These are phyloP conservation scores for Hipparchia semele DNA, from an alignment of 2,888 invertebrate genomes.

Conservation along the genomic window DNA sequence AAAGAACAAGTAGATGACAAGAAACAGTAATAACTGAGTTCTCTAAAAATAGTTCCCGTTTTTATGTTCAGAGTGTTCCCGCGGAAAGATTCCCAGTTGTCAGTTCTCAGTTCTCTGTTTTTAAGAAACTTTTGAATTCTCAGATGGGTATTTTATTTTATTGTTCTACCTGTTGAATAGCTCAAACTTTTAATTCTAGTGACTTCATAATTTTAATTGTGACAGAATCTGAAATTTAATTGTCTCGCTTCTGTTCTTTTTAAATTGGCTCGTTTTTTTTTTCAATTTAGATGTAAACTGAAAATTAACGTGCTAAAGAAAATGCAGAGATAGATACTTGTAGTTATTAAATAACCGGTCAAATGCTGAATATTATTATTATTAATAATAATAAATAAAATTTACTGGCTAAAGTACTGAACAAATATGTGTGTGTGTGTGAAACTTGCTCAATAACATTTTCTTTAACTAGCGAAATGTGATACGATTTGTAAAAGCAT, in stretches of 20 bases:
- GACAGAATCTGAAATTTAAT: slow-evolving; percentile 16
- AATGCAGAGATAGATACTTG: not conserved
- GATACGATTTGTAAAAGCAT: slow-evolving; percentile 15
- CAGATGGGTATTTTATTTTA: slow-evolving; percentile 32
- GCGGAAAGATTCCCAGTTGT: slow-evolving; percentile 19
- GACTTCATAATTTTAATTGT: slow-evolving; percentile 17
- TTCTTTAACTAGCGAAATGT: not conserved
- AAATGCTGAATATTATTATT: no score
- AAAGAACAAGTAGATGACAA: slow-evolving; percentile 30
- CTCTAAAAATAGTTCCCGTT: slow-evolving; percentile 24
- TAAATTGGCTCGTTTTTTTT: not conserved
- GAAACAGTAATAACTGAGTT: slow-evolving; percentile 24
- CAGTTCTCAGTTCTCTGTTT: slow-evolving; percentile 27
- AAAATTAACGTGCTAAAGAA: no score
- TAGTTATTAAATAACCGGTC: no score
- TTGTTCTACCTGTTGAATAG: slow-evolving; percentile 36
- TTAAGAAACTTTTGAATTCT: slow-evolving; percentile 35
- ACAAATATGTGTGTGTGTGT: no score
- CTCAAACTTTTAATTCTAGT: slow-evolving; percentile 32
- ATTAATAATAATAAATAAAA: no score
- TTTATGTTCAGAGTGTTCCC: slow-evolving; percentile 27
- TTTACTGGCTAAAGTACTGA: no score
- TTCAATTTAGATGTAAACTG: not conserved
- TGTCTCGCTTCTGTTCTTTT: slow-evolving; percentile 10
- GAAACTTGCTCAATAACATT: not conserved